Evolutionary conservation across 2,113 vertebrate species (phyloP).

Genomic region (Hyla sarda): DNA sequence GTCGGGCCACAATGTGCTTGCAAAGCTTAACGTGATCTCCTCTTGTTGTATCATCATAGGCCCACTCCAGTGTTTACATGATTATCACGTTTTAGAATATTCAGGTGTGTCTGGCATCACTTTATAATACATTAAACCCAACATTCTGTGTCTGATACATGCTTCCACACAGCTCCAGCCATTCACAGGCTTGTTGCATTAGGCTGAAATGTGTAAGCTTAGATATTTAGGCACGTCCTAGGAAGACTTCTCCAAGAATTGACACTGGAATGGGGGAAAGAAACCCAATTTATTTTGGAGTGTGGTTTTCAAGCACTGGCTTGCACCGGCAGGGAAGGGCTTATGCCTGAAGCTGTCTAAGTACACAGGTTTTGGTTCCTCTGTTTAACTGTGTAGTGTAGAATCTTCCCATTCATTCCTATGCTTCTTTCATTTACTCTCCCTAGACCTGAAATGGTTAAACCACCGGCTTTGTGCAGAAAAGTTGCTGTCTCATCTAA

Average conservation of each 20-base stretch:
- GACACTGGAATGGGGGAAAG: background rate
- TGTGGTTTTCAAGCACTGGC: background rate
- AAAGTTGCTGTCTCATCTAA: constrained; percentile 48
- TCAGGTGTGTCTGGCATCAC: constrained; percentile 3
- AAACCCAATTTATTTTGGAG: constrained; percentile 24
- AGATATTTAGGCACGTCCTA: background rate
- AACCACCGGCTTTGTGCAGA: constrained; percentile 19
- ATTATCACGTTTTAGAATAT: constrained; percentile 23
- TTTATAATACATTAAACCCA: background rate
- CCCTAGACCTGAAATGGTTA: background rate
- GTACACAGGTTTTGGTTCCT: constrained; percentile 10
- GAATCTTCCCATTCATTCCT: background rate
- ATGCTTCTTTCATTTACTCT: background rate
- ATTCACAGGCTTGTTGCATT: background rate
- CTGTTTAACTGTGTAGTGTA: constrained; percentile 32
- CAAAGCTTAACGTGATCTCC: background rate
- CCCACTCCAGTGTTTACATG: background rate
- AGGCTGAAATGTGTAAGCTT: background rate
- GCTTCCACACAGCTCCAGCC: background rate
- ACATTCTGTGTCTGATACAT: background rate
- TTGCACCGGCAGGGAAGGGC: constrained; percentile 27
- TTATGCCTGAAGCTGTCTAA: constrained; percentile 39
- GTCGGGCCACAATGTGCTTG: background rate
- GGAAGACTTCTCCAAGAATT: constrained; percentile 11
- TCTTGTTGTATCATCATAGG: background rate